Percentiles rank a stretch among this genome's conserved stretches.
phyloP scores from a whole-genome alignment of 2,113 vertebrate species.

The Oplegnathus fasciatus region DNA sequence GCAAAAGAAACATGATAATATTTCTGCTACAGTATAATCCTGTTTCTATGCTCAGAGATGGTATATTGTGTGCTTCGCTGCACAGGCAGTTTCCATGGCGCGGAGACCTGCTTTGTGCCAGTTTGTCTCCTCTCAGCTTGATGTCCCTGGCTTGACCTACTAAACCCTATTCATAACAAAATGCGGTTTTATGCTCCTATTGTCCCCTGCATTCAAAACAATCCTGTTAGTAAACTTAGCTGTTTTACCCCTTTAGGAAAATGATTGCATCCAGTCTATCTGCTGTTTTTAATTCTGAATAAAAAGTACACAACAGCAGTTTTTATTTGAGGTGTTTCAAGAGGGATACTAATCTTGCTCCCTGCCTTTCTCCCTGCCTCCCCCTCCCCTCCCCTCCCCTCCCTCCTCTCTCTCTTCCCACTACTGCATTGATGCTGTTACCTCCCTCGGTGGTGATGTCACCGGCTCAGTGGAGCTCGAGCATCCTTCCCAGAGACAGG shows the following conservation, averaged over 20 bases:
- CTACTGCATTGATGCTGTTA: conserved; percentile 83
- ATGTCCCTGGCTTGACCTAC: conserved; percentile 56
- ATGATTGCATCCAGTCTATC: fast-evolving
- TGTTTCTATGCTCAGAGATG: background rate
- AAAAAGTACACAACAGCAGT: background rate
- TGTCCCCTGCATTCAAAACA: background rate
- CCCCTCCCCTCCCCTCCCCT: background rate
- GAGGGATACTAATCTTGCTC: conserved; percentile 55
- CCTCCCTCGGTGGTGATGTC: conserved; percentile 84
- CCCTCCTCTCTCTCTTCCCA: conserved; percentile 14
- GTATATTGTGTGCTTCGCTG: background rate
- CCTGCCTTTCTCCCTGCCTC: background rate
- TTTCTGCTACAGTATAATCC: background rate
- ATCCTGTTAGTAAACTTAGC: background rate
- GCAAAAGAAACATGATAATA: background rate
- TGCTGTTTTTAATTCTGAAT: background rate
- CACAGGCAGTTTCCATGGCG: conserved; percentile 36
- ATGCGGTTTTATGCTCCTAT: background rate
- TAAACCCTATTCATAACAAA: conserved; percentile 56
- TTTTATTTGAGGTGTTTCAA: conserved; percentile 34
- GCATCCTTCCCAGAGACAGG: conserved; percentile 81
- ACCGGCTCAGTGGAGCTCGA: conserved; percentile 80
- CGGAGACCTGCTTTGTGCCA: conserved; percentile 37
- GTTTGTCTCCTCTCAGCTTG: conserved; percentile 55
- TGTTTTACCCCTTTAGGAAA: background rate